These are phyloP conservation scores for Nothocercus julius DNA, from an alignment of 2,113 vertebrate species.

Conservation along the genomic window DNA sequence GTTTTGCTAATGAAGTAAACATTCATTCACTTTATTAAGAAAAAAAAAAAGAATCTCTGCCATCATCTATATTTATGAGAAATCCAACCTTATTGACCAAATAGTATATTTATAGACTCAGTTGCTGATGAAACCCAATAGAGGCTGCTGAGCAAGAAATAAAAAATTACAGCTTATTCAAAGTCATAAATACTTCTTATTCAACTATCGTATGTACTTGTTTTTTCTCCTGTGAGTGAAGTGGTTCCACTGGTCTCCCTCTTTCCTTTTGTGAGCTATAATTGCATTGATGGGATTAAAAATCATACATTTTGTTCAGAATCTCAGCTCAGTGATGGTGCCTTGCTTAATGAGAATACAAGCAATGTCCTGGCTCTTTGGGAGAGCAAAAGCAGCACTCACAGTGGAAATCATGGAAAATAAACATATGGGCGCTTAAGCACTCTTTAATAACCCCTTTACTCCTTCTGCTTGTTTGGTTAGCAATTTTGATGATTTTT, in stretches of 20 bases:
- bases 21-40: not conserved
- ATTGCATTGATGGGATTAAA: constrained; percentile 24
- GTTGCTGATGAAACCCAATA: not conserved
- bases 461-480: constrained; percentile 59
- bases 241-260: not conserved
- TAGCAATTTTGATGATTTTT: constrained; percentile 38
- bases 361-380: constrained; percentile 12
- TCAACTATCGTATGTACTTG: not conserved
- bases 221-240: not conserved
- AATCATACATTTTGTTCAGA: not conserved
- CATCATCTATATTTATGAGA: not conserved
- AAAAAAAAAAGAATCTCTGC: not conserved
- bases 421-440: constrained; percentile 60
- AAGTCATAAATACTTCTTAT: not conserved
- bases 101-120: not conserved
- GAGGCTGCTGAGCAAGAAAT: not conserved
- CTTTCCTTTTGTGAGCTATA: not conserved
- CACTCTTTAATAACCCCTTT: constrained; percentile 23
- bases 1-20: not conserved
- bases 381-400: not conserved
- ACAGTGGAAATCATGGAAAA: constrained; percentile 25
- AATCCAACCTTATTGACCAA: not conserved
- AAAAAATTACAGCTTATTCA: not conserved
- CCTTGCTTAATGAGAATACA: constrained; percentile 23
- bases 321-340: not conserved